Percentiles rank a stretch among this genome's conserved stretches.
phyloP scores from a whole-genome alignment of 2,113 vertebrate genomes.

The Antechinus flavipes region DNA sequence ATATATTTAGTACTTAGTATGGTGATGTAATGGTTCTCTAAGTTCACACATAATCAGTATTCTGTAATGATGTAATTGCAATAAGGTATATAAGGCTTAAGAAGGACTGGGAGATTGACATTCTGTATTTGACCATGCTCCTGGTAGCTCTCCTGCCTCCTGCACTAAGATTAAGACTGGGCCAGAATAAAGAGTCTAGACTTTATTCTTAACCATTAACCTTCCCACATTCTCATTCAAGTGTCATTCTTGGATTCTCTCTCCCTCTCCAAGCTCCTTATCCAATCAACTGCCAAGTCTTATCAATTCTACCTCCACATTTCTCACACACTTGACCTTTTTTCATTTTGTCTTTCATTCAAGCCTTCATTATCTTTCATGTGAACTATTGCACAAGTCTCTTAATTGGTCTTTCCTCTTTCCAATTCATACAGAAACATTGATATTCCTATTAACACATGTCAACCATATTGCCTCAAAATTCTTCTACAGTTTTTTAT shows the following conservation, averaged over 20 bases:
- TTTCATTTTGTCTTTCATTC: background rate
- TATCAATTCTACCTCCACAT: slow-evolving; percentile 16
- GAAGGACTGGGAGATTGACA: too few species aligned
- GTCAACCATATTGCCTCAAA: background rate
- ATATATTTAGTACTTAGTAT: too few species aligned
- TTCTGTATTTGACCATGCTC: too few species aligned
- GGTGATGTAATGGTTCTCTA: too few species aligned
- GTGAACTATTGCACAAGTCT: background rate
- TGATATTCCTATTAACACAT: background rate
- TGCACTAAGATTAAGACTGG: too few species aligned
- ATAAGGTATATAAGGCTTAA: too few species aligned
- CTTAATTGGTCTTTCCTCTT: background rate
- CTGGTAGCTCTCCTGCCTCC: too few species aligned
- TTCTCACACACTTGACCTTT: background rate
- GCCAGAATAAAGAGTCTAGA: too few species aligned
- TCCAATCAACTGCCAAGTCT: slow-evolving; percentile 19
- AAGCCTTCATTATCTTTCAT: background rate
- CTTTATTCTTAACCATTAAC: too few species aligned
- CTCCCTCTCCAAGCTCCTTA: background rate
- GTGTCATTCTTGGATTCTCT: background rate
- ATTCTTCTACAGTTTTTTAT: background rate
- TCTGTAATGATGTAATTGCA: too few species aligned
- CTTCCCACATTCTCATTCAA: background rate
- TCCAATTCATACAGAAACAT: slow-evolving; percentile 7
- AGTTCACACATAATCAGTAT: too few species aligned